These are phyloP conservation scores for Eristalinus sepulchralis DNA, from an alignment of 2,888 invertebrate genomes.

Conservation along the genomic window DNA sequence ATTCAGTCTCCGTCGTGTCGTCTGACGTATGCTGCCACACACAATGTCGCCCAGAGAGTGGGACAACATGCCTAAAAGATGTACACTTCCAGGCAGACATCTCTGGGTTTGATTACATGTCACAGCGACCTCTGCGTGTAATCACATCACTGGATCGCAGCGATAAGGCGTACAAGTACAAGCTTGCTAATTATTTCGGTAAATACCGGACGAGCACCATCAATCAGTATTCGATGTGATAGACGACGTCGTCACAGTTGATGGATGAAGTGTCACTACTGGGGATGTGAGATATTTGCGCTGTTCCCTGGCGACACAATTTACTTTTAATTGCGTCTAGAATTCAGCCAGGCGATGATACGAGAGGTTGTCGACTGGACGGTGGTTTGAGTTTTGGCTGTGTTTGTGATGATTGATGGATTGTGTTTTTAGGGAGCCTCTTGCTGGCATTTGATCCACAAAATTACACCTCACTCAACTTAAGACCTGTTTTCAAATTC, in stretches of 20 bases:
- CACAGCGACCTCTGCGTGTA: not conserved
- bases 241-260: not conserved
- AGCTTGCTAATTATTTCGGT: constrained; percentile 11
- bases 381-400: not conserved
- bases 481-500: no score
- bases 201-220: not conserved
- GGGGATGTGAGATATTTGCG: not conserved
- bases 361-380: not conserved
- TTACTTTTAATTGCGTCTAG: not conserved
- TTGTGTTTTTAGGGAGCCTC: no score
- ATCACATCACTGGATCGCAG: not conserved
- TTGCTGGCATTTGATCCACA: no score
- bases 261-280: not conserved
- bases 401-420: not conserved
- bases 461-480: no score
- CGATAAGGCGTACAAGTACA: not conserved
- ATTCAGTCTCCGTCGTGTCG: not conserved
- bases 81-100: not conserved
- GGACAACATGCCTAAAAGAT: not conserved
- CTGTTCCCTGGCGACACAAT: not conserved
- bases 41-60: no score
- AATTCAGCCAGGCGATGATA: not conserved
- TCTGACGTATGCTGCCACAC: no score
- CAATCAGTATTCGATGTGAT: constrained; percentile 5
- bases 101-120: not conserved